A percentile compares a stretch with the other conserved stretches of the same genome.
phyloP scores from a whole-genome alignment of 2,888 invertebrate species.

The Teleiodes luculella region DNA sequence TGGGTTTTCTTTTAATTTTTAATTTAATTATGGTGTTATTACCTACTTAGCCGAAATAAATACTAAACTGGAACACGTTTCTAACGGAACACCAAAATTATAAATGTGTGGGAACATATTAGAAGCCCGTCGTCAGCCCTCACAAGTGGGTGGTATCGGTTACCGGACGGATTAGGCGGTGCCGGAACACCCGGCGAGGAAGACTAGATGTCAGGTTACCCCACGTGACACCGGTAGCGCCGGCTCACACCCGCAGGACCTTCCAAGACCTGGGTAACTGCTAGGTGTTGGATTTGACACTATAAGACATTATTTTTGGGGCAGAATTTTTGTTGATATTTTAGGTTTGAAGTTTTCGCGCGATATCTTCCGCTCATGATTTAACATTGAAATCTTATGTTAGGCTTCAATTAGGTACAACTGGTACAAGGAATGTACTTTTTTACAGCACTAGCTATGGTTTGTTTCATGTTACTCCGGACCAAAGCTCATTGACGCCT shows the following conservation, averaged over 20 bases:
- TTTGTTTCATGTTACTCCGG: no score
- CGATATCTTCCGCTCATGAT: no score
- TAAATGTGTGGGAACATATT: constrained; percentile 15
- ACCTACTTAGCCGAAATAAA: no score
- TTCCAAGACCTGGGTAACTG: constrained; percentile 15
- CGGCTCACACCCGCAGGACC: constrained; percentile 20
- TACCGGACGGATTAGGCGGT: constrained; percentile 30
- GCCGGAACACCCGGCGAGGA: constrained; percentile 20
- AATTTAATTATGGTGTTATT: no score
- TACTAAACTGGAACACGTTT: background rate
- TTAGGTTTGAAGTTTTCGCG: background rate
- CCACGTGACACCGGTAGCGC: constrained; percentile 32
- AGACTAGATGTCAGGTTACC: constrained; percentile 23
- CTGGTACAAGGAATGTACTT: no score
- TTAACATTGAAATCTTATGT: no score
- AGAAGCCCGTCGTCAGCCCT: constrained; percentile 11
- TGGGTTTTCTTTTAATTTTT: background rate
- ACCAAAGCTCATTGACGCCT: no score
- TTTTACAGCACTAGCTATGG: no score
- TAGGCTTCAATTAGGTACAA: no score
- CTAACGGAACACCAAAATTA: background rate
- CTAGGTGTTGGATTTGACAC: constrained; percentile 3
- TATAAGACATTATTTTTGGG: background rate
- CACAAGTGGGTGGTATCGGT: constrained; percentile 25
- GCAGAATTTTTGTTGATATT: background rate